Base-by-base conservation (phyloP, 2,113 vertebrate species). In the Abramis brama region DNA sequence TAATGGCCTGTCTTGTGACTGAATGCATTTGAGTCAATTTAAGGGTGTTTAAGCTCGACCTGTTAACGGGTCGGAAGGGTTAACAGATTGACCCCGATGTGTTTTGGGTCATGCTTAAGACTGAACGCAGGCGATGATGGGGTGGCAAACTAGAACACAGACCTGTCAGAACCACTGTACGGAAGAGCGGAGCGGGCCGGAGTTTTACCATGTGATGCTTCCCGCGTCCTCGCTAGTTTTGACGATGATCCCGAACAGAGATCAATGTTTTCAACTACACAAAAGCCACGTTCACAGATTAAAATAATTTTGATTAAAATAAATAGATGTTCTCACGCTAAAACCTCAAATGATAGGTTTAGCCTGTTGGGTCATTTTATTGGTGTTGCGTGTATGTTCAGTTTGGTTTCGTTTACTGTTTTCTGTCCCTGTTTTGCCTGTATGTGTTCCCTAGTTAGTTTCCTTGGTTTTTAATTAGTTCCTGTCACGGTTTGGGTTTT, bases 111-210 rank as follows among this genome's bases (percentile, higher is more conserved):
- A 90, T 86, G 86, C 82, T 87, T 55, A 92, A 89, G 12, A 91
- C 30, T 8, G 91, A 90, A 52, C 88, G 85, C 39, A 94, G 90
- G 57, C 84, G 90, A 73, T 87, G 33, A 83, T 93, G 92, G 9
- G 90, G 92, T 1, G 90, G 90, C 11, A 92, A 75, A 57, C 82
- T 62, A 81, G 87, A 86, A 19, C 89, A 87, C 6, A 76, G 45
- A 19, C 86, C 91, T 11, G 84, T 52, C 0, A 21, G 84, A 21
- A 91, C 90, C 0, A 93, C 73, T n/a, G 89, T 89, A 7, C 84
- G 88, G 81, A 93, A 93, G 62, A 94, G 82, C 0, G 85, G 90
- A 36, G 91, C 89, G 27, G 91, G 91, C 15, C 25, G 55, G 15
- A 92, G 93, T 39, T 27, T 6, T 33, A 79, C 59, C 6, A 62